Evolutionary conservation across 2,888 invertebrate genomes (phyloP).

Genomic region (Ceriagrion tenellum): DNA sequence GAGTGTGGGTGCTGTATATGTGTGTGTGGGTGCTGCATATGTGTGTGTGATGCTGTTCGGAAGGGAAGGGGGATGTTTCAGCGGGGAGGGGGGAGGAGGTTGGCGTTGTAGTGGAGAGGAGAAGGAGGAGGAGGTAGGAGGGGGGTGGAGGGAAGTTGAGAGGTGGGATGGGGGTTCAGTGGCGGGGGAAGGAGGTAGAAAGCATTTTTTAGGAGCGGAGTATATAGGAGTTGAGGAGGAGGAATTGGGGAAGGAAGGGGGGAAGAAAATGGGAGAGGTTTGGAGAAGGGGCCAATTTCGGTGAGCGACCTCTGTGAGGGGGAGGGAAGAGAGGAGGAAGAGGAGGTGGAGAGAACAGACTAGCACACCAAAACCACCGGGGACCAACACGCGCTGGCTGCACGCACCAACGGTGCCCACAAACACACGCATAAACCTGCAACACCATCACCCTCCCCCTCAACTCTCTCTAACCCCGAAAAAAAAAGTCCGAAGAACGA

Average conservation of each 20-base stretch:
- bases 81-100: too few relatives aligned
- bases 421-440: too few relatives aligned
- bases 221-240: neutral
- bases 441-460: too few relatives aligned
- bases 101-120: neutral
- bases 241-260: neutral
- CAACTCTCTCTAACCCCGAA: too few relatives aligned
- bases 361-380: neutral
- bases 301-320: slow-evolving; percentile 55
- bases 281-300: slow-evolving; percentile 43
- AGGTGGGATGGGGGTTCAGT: neutral
- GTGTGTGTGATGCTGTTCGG: too few relatives aligned
- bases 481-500: too few relatives aligned
- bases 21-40: too few relatives aligned
- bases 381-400: neutral
- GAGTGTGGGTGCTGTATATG: neutral
- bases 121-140: neutral
- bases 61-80: too few relatives aligned
- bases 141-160: neutral
- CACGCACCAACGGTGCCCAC: neutral
- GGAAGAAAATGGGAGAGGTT: slow-evolving; percentile 8
- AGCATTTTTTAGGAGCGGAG: slow-evolving; percentile 40
- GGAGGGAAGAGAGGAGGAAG: neutral
- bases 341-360: neutral
- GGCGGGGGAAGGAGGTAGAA: neutral